Percentiles rank a stretch among this genome's conserved stretches.
Conservation (phyloP, 2,113 vertebrate species). For the Girardinichthys multiradiatus region DNA sequence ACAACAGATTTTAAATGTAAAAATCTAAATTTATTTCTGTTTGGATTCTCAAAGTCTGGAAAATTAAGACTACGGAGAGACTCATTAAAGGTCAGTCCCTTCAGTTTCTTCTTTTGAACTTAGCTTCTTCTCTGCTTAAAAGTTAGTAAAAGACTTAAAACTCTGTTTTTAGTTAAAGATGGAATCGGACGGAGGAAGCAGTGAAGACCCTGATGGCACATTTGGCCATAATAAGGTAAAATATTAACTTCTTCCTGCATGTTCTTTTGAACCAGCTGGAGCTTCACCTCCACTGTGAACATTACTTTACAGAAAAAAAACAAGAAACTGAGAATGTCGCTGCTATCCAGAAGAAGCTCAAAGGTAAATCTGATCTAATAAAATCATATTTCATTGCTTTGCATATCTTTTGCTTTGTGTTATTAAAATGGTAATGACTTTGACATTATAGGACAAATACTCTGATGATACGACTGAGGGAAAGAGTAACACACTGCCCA, state of each 20-base stretch:
- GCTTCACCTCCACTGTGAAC: neutral
- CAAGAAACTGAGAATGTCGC: slow-evolving; percentile 44
- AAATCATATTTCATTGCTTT: neutral
- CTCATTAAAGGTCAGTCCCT: slow-evolving; percentile 55
- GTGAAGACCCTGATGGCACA: slow-evolving; percentile 40
- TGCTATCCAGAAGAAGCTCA: slow-evolving; percentile 61
- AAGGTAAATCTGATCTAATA: slow-evolving; percentile 60
- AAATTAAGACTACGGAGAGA: slow-evolving; percentile 74
- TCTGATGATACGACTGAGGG: slow-evolving; percentile 25
- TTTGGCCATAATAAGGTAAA: slow-evolving; percentile 37
- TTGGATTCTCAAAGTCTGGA: slow-evolving; percentile 42
- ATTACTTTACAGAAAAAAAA: slow-evolving; percentile 65
- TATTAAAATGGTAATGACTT: neutral
- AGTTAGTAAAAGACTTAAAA: neutral
- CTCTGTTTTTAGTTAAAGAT: slow-evolving; percentile 10
- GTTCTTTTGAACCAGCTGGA: neutral
- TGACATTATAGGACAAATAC: slow-evolving; percentile 52
- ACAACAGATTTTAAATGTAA: neutral
- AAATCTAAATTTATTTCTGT: neutral
- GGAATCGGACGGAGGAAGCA: slow-evolving; percentile 46
- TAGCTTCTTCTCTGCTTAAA: neutral
- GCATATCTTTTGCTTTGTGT: neutral
- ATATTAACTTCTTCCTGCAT: neutral
- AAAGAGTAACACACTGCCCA: slow-evolving; percentile 14
- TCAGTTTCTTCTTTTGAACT: neutral